These are phyloP conservation scores for Andinoacara biseriatus DNA, from an alignment of 2,113 vertebrate genomes.

Conservation along the genomic window DNA sequence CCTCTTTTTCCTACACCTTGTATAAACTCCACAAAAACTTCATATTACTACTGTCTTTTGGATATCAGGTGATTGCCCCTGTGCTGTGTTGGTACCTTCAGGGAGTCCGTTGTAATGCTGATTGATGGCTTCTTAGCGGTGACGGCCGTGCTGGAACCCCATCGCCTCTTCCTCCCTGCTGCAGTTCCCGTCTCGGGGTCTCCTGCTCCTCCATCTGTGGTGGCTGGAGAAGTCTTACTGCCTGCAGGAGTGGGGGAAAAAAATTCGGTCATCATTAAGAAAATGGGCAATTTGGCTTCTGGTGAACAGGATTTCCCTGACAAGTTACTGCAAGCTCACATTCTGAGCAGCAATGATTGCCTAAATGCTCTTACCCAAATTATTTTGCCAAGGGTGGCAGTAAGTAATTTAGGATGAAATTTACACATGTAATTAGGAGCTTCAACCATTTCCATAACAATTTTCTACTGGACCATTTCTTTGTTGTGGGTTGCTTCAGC, in stretches of 20 bases:
- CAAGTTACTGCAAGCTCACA: neutral
- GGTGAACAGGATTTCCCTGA: neutral
- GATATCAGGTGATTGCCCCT: neutral
- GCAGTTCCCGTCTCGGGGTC: conserved; percentile 78
- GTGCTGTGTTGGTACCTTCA: conserved; percentile 83
- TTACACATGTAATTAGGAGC: neutral
- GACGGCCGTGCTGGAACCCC: conserved; percentile 90
- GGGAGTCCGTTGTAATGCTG: conserved; percentile 92
- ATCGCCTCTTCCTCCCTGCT: conserved; percentile 87
- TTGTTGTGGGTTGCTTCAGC: neutral
- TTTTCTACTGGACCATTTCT: neutral
- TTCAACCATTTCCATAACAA: conserved; percentile 7
- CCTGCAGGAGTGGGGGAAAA: conserved; percentile 43
- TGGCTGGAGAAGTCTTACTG: conserved; percentile 71
- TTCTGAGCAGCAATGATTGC: neutral
- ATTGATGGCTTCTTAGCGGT: conserved; percentile 92
- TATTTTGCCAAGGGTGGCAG: neutral
- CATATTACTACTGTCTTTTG: neutral
- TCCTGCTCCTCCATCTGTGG: conserved; percentile 61
- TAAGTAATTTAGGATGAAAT: neutral
- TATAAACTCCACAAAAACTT: neutral
- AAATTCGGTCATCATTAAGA: neutral
- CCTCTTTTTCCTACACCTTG: neutral
- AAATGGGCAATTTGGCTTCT: neutral
- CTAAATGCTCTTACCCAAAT: neutral